These are phyloP conservation scores for Drosophila rufa DNA, from an alignment of 1,140 invertebrate genomes.

Conservation along the genomic window DNA sequence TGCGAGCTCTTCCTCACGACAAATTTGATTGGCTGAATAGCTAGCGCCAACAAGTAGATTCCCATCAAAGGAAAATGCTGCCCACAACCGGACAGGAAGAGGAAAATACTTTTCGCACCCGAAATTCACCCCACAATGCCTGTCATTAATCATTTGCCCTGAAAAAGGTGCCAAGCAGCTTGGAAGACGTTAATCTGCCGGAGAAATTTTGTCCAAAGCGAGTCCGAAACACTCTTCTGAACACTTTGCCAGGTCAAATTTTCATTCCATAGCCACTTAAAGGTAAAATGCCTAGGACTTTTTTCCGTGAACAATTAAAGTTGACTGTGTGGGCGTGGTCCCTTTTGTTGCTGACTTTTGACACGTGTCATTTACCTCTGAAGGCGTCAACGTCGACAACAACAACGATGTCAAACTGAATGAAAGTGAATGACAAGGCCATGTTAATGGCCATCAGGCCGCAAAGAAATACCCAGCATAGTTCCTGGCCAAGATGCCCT, in stretches of 20 bases:
- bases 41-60: conserved; percentile 75
- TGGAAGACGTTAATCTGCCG: conserved; percentile 73
- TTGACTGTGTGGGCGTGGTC: conserved; percentile 59
- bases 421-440: conserved; percentile 52
- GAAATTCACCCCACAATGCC: conserved; percentile 44
- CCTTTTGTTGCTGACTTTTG: conserved; percentile 62
- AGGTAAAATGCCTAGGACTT: conserved; percentile 3
- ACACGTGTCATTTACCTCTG: conserved; percentile 68
- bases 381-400: conserved; percentile 40
- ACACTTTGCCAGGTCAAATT: background rate
- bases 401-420: conserved; percentile 37
- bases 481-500: conserved; percentile 29
- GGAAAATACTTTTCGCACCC: conserved; percentile 13
- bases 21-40: conserved; percentile 45
- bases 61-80: conserved; percentile 52
- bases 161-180: conserved; percentile 65
- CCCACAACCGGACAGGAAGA: conserved; percentile 30
- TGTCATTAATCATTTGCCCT: conserved; percentile 79
- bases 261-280: conserved; percentile 4
- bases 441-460: conserved; percentile 47
- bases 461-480: conserved; percentile 29
- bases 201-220: conserved; percentile 14
- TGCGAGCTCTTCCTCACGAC: conserved; percentile 16
- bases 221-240: background rate
- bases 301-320: conserved; percentile 66